These are phyloP conservation scores for Aphelenchoides besseyi DNA, from an alignment of 1,140 invertebrate species.

Conservation along the genomic window DNA sequence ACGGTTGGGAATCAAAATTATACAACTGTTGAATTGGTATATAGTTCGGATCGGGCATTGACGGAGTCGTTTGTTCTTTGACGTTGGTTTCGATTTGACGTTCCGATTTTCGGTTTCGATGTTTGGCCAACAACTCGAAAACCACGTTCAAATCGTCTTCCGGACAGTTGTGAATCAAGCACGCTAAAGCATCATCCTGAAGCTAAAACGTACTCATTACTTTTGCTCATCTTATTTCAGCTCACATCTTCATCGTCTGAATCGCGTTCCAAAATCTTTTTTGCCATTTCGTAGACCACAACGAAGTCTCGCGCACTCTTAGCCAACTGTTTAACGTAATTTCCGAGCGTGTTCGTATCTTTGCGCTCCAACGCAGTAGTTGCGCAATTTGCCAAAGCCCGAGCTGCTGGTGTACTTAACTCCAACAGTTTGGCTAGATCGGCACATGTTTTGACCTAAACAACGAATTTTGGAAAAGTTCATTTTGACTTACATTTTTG, in stretches of 20 bases:
- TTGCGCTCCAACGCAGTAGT: neutral
- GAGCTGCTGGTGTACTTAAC: slow-evolving; percentile 2
- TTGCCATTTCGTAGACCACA: slow-evolving; percentile 17
- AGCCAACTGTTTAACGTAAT: slow-evolving; percentile 4
- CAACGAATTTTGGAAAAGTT: neutral
- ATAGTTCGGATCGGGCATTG: neutral
- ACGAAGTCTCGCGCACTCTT: slow-evolving; percentile 18
- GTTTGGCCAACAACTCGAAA: slow-evolving; percentile 2
- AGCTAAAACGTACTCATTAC: neutral
- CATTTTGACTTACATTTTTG: slow-evolving; percentile 1
- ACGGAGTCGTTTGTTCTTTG: neutral
- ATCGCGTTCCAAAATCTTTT: neutral
- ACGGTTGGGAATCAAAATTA: neutral
- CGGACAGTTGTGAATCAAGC: slow-evolving; percentile 20
- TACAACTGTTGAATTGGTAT: neutral
- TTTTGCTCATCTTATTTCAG: neutral
- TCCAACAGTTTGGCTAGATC: slow-evolving; percentile 16
- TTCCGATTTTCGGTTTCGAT: neutral
- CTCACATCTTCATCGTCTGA: neutral
- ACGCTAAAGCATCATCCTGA: slow-evolving; percentile 5
- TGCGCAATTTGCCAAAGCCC: slow-evolving; percentile 4
- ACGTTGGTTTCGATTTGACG: slow-evolving; percentile 8
- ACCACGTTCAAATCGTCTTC: slow-evolving; percentile 18
- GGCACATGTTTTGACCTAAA: slow-evolving; percentile 11
- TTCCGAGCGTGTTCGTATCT: neutral